Percentiles rank a stretch among this genome's conserved stretches.
These are phyloP conservation scores for Oxygymnocypris stewartii DNA, from an alignment of 2,113 vertebrate genomes.

Conservation along the genomic window DNA sequence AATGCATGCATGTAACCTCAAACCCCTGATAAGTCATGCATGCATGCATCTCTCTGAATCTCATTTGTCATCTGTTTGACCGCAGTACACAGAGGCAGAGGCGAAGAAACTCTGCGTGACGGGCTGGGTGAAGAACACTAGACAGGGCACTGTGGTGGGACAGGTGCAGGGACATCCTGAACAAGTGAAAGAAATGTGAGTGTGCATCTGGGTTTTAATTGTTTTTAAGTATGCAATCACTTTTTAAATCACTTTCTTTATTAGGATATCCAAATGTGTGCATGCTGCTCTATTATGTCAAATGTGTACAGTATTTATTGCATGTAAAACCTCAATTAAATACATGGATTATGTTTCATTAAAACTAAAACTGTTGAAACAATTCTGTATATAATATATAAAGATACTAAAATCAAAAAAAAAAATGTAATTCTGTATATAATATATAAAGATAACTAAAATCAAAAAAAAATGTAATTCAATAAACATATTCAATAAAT, in stretches of 20 bases:
- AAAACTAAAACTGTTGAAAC: neutral
- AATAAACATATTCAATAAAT: neutral
- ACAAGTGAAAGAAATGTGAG: constrained; percentile 86
- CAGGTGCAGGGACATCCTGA: constrained; percentile 85
- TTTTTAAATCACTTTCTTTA: neutral
- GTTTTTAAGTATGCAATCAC: too few species aligned
- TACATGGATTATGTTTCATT: neutral
- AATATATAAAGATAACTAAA: too few species aligned
- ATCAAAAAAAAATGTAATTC: too few species aligned
- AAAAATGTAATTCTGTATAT: too few species aligned
- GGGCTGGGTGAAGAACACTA: constrained; percentile 92
- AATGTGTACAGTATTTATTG: neutral
- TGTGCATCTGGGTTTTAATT: constrained; percentile 54
- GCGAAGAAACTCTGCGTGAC: constrained; percentile 83
- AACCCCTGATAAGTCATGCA: neutral
- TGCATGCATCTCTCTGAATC: neutral
- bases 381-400: neutral
- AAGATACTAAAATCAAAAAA: neutral
- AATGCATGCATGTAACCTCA: neutral
- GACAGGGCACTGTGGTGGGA: constrained; percentile 84
- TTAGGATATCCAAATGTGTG: neutral
- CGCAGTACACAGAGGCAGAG: constrained; percentile 86
- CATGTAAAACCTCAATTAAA: neutral
- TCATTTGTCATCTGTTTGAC: neutral
- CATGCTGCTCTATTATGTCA: neutral